Percentiles rank a stretch among this genome's conserved stretches.
Evolutionary conservation across 1,140 invertebrate genomes (phyloP).

Genomic region (Tetragnatha versicolor): DNA sequence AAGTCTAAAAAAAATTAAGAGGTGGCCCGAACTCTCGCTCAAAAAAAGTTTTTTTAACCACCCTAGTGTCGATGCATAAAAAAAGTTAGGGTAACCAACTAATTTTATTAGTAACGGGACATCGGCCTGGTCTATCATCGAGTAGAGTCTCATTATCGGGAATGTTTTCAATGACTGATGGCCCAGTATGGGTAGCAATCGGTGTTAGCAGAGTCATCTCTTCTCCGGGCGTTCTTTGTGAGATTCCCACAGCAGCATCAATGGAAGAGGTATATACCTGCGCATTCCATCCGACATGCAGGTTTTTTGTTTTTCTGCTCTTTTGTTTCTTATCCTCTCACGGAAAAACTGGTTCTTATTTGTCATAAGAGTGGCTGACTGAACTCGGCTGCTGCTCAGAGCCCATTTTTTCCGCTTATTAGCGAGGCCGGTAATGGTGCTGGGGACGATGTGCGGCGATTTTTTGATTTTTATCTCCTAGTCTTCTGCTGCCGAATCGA

Average conservation of each 20-base stretch:
- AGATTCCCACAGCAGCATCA: constrained; percentile 11
- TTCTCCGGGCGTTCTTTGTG: too few relatives aligned
- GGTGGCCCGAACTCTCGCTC: too few relatives aligned
- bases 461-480: constrained; percentile 12
- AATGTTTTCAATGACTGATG: too few relatives aligned
- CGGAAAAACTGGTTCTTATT: constrained; percentile 41
- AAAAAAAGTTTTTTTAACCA: too few relatives aligned
- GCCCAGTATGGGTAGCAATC: too few relatives aligned
- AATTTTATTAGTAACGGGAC: too few relatives aligned
- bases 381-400: constrained; percentile 6
- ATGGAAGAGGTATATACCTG: constrained; percentile 24
- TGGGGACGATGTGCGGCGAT: background rate
- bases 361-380: constrained; percentile 22
- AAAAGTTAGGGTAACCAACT: too few relatives aligned
- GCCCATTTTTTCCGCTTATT: constrained; percentile 39
- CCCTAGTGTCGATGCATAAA: too few relatives aligned
- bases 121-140: too few relatives aligned
- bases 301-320: constrained; percentile 13
- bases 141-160: too few relatives aligned
- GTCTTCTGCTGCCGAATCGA: constrained; percentile 1
- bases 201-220: too few relatives aligned
- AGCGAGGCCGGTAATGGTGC: background rate
- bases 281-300: constrained; percentile 38
- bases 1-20: too few relatives aligned
- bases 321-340: constrained; percentile 25